Base-by-base conservation (phyloP, 2,797 vertebrate genomes). In the Bradypodion ventrale region DNA sequence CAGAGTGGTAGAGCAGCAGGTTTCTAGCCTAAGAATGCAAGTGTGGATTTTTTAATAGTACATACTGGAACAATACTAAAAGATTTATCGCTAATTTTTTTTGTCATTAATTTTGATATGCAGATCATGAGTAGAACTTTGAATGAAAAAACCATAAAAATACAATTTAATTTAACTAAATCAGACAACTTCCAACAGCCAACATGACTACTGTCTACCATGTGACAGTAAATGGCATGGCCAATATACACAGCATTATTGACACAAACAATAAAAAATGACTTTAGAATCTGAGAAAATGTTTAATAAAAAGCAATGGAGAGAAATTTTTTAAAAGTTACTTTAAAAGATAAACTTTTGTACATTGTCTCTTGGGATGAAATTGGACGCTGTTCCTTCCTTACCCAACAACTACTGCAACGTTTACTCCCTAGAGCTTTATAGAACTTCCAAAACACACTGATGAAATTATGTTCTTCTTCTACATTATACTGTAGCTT, bases 401-500 rank as follows among this genome's bases (percentile, higher is more conserved):
- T 92, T 91, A 87, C 74, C 87, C 25, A 80, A 83, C 68, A 90
- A 92, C 69, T 90, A 80, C 79, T 91, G 59, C 88, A 85, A 83
- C 80, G 85, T 89, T 12, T 75, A 84, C 86, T 92, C 91, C 77
- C 87, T 86, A 84, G 85, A 62, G 19, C 87, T 93, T 91, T 89
- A 88, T 80, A 65, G 35, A 60, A 89, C 5, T 69, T 4, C 40
- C 69, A 83, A 89, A 91, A 88, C 82, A 74, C 90, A 82, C 92
- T 91, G 90, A 72, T 82, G 74, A 78, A 91, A 89, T 93, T 94
- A 90, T 90, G 90, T 73, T 56, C 40, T 85, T 90, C 37, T 88
- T 85, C 72, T 93, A 93, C 82, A 93, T 83, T 86, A 23, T 83
- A 80, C 85, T 84, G 32, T 91, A 90, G 93, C 75, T 91, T 93